A percentile compares a stretch with the other conserved stretches of the same genome.
Conservation (phyloP, 2,888 invertebrate genomes). For the Xestia ashworthii region DNA sequence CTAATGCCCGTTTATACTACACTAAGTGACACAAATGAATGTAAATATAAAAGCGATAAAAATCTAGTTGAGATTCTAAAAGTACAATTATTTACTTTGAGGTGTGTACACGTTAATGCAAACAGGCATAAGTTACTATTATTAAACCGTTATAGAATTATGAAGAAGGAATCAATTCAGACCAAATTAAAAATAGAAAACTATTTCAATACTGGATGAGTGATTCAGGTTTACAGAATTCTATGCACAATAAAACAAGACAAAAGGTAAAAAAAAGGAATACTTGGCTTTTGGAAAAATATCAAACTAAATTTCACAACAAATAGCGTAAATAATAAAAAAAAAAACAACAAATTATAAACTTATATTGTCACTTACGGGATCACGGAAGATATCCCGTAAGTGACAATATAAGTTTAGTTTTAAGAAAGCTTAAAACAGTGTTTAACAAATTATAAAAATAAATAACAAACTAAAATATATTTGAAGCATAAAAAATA, state of each 20-base stretch:
- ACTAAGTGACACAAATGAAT: not conserved
- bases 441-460: too few relatives aligned
- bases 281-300: not conserved
- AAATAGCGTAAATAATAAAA: not conserved
- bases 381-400: too few relatives aligned
- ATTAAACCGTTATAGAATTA: not conserved
- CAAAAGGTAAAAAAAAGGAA: conserved; percentile 4
- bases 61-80: not conserved
- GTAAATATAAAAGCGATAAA: not conserved
- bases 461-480: conserved; percentile 25
- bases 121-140: not conserved
- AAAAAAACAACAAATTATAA: not conserved
- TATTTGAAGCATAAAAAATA: not conserved
- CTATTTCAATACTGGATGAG: not conserved
- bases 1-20: not conserved
- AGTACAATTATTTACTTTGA: not conserved
- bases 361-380: too few relatives aligned
- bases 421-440: too few relatives aligned
- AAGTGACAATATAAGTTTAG: too few relatives aligned
- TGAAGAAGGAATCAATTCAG: not conserved
- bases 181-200: not conserved
- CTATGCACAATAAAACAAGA: not conserved
- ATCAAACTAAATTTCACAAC: not conserved
- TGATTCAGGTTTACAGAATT: not conserved
- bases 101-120: not conserved